These are phyloP conservation scores for Tachyglossus aculeatus DNA, from an alignment of 2,797 vertebrate genomes.

Conservation along the genomic window DNA sequence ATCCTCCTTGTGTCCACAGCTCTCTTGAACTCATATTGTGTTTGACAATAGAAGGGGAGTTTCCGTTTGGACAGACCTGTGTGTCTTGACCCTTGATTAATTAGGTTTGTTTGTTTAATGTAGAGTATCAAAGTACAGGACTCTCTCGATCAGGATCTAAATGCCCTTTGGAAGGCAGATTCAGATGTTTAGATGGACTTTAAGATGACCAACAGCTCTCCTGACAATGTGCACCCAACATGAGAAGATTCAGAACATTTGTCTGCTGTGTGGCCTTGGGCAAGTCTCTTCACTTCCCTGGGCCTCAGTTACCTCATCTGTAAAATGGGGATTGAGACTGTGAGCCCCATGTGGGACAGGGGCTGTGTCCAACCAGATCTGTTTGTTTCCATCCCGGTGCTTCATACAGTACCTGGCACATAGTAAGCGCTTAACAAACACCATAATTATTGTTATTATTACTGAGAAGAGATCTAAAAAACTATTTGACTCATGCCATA, in stretches of 20 bases:
- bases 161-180: background rate
- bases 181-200: background rate
- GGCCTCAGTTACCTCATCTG: background rate
- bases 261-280: background rate
- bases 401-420: no score
- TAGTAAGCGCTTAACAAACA: no score
- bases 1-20: background rate
- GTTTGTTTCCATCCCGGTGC: no score
- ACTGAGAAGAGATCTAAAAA: no score
- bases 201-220: background rate
- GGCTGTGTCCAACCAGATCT: no score
- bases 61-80: background rate
- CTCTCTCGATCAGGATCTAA: background rate
- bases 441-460: no score
- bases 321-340: background rate
- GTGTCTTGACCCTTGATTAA: background rate
- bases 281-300: background rate
- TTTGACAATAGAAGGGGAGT: background rate
- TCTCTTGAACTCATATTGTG: background rate
- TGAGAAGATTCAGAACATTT: no score
- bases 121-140: slow-evolving; percentile 2
- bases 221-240: no score
- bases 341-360: background rate
- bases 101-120: background rate
- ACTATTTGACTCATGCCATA: no score